These are phyloP conservation scores for Trichomycterus rosablanca DNA, from an alignment of 2,113 vertebrate species.

Conservation along the genomic window DNA sequence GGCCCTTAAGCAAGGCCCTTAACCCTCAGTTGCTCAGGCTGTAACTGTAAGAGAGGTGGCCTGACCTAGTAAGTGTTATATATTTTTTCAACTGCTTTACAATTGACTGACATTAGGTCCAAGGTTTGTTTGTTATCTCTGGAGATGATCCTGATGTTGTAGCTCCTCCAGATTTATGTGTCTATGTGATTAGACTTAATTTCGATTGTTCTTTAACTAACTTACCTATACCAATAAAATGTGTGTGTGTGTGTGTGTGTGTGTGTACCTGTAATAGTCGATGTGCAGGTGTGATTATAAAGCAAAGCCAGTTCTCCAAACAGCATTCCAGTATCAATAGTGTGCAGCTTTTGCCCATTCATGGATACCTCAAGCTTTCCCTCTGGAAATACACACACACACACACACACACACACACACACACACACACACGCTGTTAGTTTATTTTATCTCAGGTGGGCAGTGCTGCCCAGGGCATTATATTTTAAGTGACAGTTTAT, in stretches of 20 bases:
- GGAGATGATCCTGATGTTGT: too few relatives aligned
- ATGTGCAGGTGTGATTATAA: slow-evolving; percentile 61
- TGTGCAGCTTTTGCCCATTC: slow-evolving; percentile 59
- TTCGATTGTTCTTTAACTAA: too few relatives aligned
- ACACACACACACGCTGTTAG: neutral
- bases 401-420: neutral
- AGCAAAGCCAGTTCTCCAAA: slow-evolving; percentile 69
- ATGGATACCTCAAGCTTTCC: slow-evolving; percentile 66
- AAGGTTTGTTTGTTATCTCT: too few relatives aligned
- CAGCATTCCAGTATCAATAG: slow-evolving; percentile 58
- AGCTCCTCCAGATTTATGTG: neutral
- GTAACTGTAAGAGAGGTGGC: too few relatives aligned
- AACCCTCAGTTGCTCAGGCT: too few relatives aligned
- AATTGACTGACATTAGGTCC: too few relatives aligned
- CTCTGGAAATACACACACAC: slow-evolving; percentile 53
- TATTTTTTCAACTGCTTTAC: too few relatives aligned
- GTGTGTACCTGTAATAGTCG: slow-evolving; percentile 65
- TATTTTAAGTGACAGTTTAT: slow-evolving; percentile 39
- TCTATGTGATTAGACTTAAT: too few relatives aligned
- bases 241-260: slow-evolving; percentile 3
- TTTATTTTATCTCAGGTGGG: slow-evolving; percentile 2
- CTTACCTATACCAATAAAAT: too few relatives aligned
- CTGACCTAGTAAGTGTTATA: too few relatives aligned
- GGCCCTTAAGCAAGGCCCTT: too few relatives aligned
- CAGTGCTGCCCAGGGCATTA: slow-evolving; percentile 22